These are phyloP conservation scores for Cathartes aura DNA, from an alignment of 2,113 vertebrate species.

Conservation along the genomic window DNA sequence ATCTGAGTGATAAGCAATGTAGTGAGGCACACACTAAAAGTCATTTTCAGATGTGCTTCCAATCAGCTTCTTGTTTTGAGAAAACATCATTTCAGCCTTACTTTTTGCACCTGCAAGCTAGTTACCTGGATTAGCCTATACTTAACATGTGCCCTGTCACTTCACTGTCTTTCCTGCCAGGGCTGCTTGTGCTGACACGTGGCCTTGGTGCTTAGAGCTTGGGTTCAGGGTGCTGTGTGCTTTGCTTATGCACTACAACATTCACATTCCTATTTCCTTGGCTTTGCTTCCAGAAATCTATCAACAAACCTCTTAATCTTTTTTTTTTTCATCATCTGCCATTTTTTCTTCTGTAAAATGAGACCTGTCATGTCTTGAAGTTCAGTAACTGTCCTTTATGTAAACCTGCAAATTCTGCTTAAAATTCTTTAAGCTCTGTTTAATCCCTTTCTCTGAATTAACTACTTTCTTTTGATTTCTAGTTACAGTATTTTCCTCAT, in stretches of 20 bases:
- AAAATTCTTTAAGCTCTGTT: not conserved
- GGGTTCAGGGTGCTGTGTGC: accelerated
- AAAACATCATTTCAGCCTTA: not conserved
- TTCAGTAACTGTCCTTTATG: not conserved
- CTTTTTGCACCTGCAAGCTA: not conserved
- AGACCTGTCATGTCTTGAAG: accelerated
- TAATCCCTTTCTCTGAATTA: not conserved
- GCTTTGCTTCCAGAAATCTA: not conserved
- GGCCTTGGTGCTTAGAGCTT: not conserved
- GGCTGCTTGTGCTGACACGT: not conserved
- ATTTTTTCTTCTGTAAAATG: not conserved
- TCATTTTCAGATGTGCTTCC: not conserved
- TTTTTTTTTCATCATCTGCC: not conserved
- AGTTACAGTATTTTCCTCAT: not conserved
- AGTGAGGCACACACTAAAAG: not conserved
- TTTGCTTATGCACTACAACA: accelerated
- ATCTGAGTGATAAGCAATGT: not conserved
- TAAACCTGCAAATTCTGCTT: not conserved
- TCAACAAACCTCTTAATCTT: not conserved
- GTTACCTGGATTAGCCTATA: not conserved
- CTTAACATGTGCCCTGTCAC: not conserved
- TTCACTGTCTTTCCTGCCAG: accelerated
- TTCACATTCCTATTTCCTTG: not conserved
- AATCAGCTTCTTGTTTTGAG: not conserved
- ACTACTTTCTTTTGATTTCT: not conserved